A percentile compares a stretch with the other conserved stretches of the same genome.
Evolutionary conservation across 2,113 vertebrate genomes (phyloP).

Genomic region (Ovis canadensis): DNA sequence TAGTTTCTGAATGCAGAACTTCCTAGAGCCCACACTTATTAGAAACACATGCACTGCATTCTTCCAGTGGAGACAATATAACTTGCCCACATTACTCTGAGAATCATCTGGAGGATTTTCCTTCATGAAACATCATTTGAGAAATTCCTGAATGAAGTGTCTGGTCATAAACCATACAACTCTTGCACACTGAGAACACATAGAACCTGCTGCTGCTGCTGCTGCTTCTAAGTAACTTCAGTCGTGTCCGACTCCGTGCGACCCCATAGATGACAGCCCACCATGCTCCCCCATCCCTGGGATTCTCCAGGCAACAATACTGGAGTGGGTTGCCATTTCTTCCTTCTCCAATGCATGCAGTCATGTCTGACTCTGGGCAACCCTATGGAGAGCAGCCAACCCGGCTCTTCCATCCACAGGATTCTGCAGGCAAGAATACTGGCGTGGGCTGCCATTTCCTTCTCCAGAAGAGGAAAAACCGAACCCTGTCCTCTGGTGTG

Average conservation of each 20-base stretch:
- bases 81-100: not conserved
- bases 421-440: not conserved
- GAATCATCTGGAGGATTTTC: not conserved
- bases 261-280: not conserved
- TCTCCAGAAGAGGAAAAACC: not conserved
- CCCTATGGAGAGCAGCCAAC: not conserved
- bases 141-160: not conserved
- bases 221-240: not conserved
- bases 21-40: not conserved
- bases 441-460: not conserved
- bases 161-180: not conserved
- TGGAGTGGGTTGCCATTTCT: not conserved
- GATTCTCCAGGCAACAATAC: not conserved
- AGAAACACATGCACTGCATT: not conserved
- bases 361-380: not conserved
- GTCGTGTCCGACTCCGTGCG: rapidly evolving
- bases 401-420: not conserved
- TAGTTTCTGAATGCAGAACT: not conserved
- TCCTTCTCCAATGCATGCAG: too few relatives aligned
- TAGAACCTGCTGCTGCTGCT: not conserved
- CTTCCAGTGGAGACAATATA: not conserved
- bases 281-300: not conserved
- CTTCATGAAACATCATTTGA: not conserved
- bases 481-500: not conserved
- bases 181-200: not conserved